A percentile compares a stretch with the other conserved stretches of the same genome.
Evolutionary conservation across 2,888 invertebrate species (phyloP).

Genomic region (Hetaerina titia): DNA sequence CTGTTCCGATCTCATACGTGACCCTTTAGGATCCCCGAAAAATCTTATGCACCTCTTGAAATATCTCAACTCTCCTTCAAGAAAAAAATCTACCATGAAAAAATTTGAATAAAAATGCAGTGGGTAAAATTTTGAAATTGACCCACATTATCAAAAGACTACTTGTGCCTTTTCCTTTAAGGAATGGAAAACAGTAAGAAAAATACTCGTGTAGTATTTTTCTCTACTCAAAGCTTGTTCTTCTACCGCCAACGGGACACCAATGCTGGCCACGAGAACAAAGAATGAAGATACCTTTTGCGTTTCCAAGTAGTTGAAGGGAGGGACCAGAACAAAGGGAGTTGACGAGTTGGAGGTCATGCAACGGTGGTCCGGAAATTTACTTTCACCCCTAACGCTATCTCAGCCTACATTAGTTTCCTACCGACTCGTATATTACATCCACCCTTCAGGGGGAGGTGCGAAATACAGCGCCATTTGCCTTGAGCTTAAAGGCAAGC

Average conservation of each 20-base stretch:
- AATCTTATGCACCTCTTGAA: no score
- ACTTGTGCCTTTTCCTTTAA: no score
- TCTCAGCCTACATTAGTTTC: conserved; percentile 19
- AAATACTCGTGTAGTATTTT: no score
- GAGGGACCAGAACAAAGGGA: neutral
- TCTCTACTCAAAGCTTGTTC: no score
- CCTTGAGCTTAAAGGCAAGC: neutral
- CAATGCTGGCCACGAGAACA: neutral
- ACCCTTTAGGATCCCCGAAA: no score
- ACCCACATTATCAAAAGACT: no score
- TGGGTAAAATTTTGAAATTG: no score
- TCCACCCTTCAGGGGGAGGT: neutral
- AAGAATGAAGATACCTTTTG: neutral
- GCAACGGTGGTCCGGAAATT: neutral
- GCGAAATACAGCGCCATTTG: neutral
- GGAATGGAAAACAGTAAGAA: no score
- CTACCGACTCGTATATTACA: conserved; percentile 3
- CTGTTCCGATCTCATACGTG: no score
- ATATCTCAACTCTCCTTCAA: no score
- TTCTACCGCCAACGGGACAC: neutral
- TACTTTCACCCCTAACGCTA: conserved; percentile 43
- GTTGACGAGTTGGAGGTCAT: neutral
- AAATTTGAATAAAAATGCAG: no score
- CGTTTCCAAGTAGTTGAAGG: neutral
- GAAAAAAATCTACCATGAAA: no score